phyloP scores from a whole-genome alignment of 2,797 vertebrate genomes.

The Galaxias olidus region DNA sequence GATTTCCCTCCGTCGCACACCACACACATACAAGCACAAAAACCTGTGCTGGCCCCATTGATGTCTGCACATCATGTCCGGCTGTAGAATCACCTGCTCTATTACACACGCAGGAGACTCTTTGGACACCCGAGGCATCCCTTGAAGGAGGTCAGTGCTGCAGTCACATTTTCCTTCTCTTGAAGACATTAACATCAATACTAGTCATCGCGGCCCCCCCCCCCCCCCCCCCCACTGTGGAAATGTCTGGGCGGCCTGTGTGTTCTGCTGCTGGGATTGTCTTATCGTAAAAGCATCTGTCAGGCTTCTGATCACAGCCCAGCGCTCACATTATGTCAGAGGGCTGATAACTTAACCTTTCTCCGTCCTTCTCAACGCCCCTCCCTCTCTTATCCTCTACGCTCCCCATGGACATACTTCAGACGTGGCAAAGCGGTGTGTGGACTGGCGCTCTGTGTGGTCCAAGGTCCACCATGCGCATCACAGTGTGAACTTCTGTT shows the following conservation, averaged over 20 bases:
- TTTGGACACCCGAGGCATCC: slow-evolving; percentile 12
- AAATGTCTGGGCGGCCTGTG: slow-evolving; percentile 47
- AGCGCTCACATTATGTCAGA: slow-evolving; percentile 35
- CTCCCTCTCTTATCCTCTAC: slow-evolving; percentile 14
- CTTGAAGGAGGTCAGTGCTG: slow-evolving; percentile 48
- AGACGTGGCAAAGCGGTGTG: slow-evolving; percentile 42
- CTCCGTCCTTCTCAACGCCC: slow-evolving; percentile 2
- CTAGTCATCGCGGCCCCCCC: slow-evolving; percentile 11
- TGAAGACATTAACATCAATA: slow-evolving; percentile 48
- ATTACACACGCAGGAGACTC: slow-evolving; percentile 16
- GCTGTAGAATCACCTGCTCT: slow-evolving; percentile 29
- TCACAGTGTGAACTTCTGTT: slow-evolving; percentile 56
- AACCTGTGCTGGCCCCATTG: background rate
- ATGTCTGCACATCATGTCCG: background rate
- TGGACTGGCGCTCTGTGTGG: slow-evolving; percentile 67
- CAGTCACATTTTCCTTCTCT: slow-evolving; percentile 39
- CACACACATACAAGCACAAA: background rate
- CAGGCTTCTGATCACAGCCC: slow-evolving; percentile 54
- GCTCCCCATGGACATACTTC: slow-evolving; percentile 52
- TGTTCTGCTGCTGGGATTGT: slow-evolving; percentile 48
- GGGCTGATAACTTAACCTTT: slow-evolving; percentile 67
- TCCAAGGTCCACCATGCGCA: slow-evolving; percentile 57
- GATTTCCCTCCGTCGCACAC: slow-evolving; percentile 29
- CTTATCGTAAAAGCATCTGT: slow-evolving; percentile 76
- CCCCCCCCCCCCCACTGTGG: slow-evolving; percentile 20